Evolutionary conservation across 2,888 invertebrate genomes (phyloP).

Genomic region (Cecidostiba fungosa): DNA sequence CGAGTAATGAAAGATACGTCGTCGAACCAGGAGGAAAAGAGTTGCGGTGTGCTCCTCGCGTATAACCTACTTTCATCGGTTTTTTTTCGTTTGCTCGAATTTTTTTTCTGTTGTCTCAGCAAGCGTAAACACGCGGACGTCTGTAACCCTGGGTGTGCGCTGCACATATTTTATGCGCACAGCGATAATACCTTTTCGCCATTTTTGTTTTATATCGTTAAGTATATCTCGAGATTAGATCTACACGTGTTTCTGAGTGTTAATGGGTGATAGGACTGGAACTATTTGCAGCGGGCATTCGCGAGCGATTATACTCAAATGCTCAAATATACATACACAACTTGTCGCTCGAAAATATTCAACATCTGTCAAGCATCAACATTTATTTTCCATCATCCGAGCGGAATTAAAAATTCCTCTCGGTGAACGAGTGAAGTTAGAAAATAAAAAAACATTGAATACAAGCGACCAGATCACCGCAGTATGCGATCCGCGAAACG

Average conservation of each 20-base stretch:
- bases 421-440: neutral
- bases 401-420: neutral
- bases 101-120: slow-evolving; percentile 18
- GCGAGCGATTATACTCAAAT: neutral
- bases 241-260: slow-evolving; percentile 28
- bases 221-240: slow-evolving; percentile 55
- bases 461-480: neutral
- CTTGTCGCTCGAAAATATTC: neutral
- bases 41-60: slow-evolving; percentile 7
- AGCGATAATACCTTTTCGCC: slow-evolving; percentile 16
- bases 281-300: slow-evolving; percentile 42
- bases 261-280: slow-evolving; percentile 36
- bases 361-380: slow-evolving; percentile 10
- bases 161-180: neutral
- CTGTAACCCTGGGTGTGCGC: slow-evolving; percentile 6
- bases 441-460: slow-evolving; percentile 12
- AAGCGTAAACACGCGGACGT: slow-evolving; percentile 5
- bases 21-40: slow-evolving; percentile 20
- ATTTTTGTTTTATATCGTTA: slow-evolving; percentile 37
- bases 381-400: neutral
- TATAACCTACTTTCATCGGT: slow-evolving; percentile 43
- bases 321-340: neutral
- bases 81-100: slow-evolving; percentile 20
- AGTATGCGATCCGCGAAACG: neutral
- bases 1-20: slow-evolving; percentile 5